Percentiles rank a stretch among this genome's conserved stretches.
Evolutionary conservation across 2,888 invertebrate genomes (phyloP).

Genomic region (Sceliomorpha sp.): DNA sequence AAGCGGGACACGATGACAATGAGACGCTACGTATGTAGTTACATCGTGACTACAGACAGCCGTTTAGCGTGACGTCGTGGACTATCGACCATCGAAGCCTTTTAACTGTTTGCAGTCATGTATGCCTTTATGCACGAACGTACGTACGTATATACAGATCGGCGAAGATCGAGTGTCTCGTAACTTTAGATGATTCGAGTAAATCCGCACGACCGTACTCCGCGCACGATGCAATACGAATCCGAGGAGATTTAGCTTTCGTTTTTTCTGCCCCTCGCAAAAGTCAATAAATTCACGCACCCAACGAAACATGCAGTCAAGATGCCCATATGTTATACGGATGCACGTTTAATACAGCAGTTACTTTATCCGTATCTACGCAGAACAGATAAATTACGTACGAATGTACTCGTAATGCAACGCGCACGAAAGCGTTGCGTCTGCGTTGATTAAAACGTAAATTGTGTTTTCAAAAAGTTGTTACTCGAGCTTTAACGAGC

Average conservation of each 20-base stretch:
- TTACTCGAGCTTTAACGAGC: too few relatives aligned
- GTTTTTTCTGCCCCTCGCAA: constrained; percentile 17
- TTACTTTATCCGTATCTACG: too few relatives aligned
- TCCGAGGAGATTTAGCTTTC: constrained; percentile 28
- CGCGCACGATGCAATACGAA: constrained; percentile 43
- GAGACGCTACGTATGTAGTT: constrained; percentile 47
- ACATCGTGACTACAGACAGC: constrained; percentile 61
- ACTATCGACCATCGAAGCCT: constrained; percentile 69
- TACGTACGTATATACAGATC: constrained; percentile 55
- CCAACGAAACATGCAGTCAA: not conserved
- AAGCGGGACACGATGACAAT: constrained; percentile 54
- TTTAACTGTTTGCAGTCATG: constrained; percentile 58
- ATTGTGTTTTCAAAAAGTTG: too few relatives aligned
- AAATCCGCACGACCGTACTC: constrained; percentile 50
- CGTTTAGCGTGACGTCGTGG: constrained; percentile 60
- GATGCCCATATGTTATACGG: not conserved
- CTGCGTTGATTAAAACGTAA: too few relatives aligned
- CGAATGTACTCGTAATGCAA: too few relatives aligned
- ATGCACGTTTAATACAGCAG: not conserved
- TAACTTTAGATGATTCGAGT: constrained; percentile 67
- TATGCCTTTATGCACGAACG: constrained; percentile 52
- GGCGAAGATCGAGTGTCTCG: constrained; percentile 62
- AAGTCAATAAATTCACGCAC: constrained; percentile 12
- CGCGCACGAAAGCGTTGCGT: too few relatives aligned
- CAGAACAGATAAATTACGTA: too few relatives aligned